Percentiles rank a stretch among this genome's conserved stretches.
phyloP scores from a whole-genome alignment of 2,797 vertebrate genomes.

The Arctocebus calabarensis region DNA sequence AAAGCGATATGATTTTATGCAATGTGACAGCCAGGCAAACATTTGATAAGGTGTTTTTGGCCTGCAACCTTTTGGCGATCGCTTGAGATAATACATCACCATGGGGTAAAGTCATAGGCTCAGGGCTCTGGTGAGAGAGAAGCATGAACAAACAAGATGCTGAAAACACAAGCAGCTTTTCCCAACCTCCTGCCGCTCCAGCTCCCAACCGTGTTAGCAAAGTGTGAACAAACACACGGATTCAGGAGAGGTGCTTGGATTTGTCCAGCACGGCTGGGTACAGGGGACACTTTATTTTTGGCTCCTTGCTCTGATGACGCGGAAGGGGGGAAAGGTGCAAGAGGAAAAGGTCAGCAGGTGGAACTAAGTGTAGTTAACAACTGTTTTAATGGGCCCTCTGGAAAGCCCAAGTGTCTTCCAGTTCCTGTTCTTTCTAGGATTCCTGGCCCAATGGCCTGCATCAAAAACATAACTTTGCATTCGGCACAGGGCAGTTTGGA shows the following conservation, averaged over 20 bases:
- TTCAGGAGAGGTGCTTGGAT: background rate
- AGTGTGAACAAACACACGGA: background rate
- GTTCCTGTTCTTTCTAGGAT: conserved; percentile 53
- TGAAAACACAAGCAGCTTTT: background rate
- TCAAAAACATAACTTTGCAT: background rate
- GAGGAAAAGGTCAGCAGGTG: background rate
- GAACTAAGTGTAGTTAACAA: background rate
- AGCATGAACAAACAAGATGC: background rate
- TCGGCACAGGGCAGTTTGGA: background rate
- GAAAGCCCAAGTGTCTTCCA: conserved; percentile 49
- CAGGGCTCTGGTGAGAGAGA: background rate
- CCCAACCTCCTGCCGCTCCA: background rate
- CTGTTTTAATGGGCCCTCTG: background rate
- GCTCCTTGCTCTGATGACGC: background rate
- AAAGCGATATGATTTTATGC: background rate
- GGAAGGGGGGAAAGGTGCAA: background rate
- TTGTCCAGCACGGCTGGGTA: background rate
- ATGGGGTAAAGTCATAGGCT: background rate
- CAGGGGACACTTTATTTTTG: background rate
- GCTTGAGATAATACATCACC: background rate
- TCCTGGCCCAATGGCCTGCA: background rate
- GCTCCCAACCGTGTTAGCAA: background rate
- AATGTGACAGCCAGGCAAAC: background rate
- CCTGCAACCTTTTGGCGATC: background rate
- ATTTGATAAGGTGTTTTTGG: background rate